Conservation (phyloP, 1,140 invertebrate genomes). For the Macrosteles quadrilineatus region DNA sequence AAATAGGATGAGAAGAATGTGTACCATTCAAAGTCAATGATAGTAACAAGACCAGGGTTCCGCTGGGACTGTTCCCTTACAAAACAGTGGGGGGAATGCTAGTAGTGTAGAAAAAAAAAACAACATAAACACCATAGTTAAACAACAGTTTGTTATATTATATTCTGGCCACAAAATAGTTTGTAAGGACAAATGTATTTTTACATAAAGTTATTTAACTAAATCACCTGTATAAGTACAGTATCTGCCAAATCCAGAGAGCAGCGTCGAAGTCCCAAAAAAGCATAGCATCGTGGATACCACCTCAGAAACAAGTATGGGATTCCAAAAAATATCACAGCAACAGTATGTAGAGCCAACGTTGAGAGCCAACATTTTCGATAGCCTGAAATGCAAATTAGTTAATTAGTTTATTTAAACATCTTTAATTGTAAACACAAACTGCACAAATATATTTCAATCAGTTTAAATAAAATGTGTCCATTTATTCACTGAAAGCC, state of each 20-base stretch:
- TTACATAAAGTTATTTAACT: too few species aligned
- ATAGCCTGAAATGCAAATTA: slow-evolving; percentile 10
- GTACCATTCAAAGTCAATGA: too few species aligned
- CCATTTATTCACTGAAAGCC: too few species aligned
- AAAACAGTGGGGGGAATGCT: not conserved
- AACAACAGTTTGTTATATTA: too few species aligned
- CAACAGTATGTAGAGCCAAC: slow-evolving; percentile 20
- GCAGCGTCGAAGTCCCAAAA: slow-evolving; percentile 58
- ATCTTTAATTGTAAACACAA: not conserved
- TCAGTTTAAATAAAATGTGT: too few species aligned
- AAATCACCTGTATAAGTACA: slow-evolving; percentile 74
- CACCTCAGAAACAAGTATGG: slow-evolving; percentile 74
- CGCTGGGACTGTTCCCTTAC: not conserved
- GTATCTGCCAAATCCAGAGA: slow-evolving; percentile 68
- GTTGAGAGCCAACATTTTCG: not conserved
- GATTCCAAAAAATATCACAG: slow-evolving; percentile 20
- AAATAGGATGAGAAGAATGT: too few species aligned
- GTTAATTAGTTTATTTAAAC: not conserved
- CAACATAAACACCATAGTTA: too few species aligned
- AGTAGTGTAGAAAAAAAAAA: too few species aligned
- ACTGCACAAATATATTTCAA: too few species aligned
- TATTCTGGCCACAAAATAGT: too few species aligned
- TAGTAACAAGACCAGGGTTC: too few species aligned
- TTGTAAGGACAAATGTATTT: too few species aligned
- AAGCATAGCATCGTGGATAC: slow-evolving; percentile 74